phyloP scores from a whole-genome alignment of 2,113 vertebrate species.

The Notothenia coriiceps region DNA sequence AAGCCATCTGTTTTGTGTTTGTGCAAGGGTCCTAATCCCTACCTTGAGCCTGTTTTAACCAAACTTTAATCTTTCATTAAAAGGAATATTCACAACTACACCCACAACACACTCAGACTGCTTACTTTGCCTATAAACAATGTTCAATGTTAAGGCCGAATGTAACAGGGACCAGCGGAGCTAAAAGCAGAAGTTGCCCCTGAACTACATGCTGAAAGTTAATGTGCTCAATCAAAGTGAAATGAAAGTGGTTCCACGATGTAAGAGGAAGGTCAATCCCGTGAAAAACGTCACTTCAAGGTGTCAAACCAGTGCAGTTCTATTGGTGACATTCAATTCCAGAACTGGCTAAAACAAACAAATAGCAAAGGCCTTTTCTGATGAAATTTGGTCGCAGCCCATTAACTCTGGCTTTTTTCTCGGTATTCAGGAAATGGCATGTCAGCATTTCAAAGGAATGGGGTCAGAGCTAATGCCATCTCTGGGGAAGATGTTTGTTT shows the following conservation, averaged over 20 bases:
- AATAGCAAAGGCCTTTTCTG: constrained; percentile 15
- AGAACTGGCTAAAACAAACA: constrained; percentile 22
- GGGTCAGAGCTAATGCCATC: constrained; percentile 41
- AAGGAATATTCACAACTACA: neutral
- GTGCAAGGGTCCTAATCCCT: neutral
- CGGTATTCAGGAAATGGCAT: constrained; percentile 33
- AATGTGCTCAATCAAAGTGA: constrained; percentile 12
- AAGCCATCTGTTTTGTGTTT: constrained; percentile 32
- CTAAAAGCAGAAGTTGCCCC: constrained; percentile 8
- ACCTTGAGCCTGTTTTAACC: constrained; percentile 19
- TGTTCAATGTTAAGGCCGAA: neutral
- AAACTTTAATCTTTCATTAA: constrained; percentile 7
- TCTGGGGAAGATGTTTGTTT: constrained; percentile 28
- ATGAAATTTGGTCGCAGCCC: constrained; percentile 26
- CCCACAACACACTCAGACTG: neutral
- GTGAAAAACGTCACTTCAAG: constrained; percentile 30
- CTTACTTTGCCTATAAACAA: neutral
- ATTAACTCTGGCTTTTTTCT: constrained; percentile 30
- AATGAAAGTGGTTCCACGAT: neutral
- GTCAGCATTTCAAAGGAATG: constrained; percentile 50
- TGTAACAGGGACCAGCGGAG: neutral
- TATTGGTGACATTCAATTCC: constrained; percentile 34
- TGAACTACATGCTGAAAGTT: constrained; percentile 52
- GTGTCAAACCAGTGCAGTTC: constrained; percentile 24
- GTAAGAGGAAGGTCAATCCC: constrained; percentile 32